A percentile compares a stretch with the other conserved stretches of the same genome.
These are phyloP conservation scores for Entomobrya proxima DNA, from an alignment of 2,888 invertebrate genomes.

Conservation along the genomic window DNA sequence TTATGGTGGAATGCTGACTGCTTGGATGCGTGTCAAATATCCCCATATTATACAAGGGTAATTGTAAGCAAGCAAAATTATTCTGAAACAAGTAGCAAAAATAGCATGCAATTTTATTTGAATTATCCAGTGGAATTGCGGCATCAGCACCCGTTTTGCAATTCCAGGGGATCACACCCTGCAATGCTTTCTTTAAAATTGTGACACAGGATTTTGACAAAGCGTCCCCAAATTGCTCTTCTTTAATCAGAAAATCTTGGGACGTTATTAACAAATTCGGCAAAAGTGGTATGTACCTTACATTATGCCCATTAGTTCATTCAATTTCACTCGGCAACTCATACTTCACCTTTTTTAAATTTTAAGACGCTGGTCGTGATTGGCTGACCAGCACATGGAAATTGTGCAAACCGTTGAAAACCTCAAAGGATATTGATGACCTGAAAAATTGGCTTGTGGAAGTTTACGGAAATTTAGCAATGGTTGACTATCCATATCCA, in stretches of 20 bases:
- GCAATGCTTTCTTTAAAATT: conserved; percentile 86
- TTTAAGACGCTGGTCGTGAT: conserved; percentile 83
- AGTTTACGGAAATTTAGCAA: conserved; percentile 89
- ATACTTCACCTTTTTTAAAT: conserved; percentile 76
- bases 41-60: conserved; percentile 90
- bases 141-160: conserved; percentile 94
- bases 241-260: conserved; percentile 89
- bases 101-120: background rate
- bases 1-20: conserved; percentile 98
- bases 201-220: conserved; percentile 86
- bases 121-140: conserved; percentile 86
- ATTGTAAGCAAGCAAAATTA: conserved; percentile 13
- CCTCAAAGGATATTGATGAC: conserved; percentile 79
- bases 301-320: background rate
- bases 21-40: conserved; percentile 97
- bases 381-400: conserved; percentile 86
- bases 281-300: conserved; percentile 79
- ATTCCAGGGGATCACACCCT: conserved; percentile 88
- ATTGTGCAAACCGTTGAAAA: conserved; percentile 85
- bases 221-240: conserved; percentile 82
- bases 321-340: background rate
- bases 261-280: conserved; percentile 80
- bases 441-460: conserved; percentile 85
- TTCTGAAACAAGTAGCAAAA: background rate
- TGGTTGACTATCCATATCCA: conserved; percentile 96